phyloP scores from a whole-genome alignment of 2,888 invertebrate species.

The Apoderus coryli region DNA sequence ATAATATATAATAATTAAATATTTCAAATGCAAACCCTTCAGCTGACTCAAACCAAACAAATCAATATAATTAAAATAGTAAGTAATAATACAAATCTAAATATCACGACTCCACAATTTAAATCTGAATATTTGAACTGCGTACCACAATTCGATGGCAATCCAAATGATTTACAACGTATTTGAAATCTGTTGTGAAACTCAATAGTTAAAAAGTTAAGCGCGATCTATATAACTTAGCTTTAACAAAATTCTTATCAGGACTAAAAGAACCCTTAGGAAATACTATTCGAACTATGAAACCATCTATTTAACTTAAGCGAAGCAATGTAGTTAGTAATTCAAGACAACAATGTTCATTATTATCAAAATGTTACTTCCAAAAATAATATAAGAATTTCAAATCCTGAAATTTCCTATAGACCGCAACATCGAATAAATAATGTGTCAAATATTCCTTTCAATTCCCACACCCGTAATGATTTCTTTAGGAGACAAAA shows the following conservation, averaged over 20 bases:
- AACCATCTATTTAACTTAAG: too few relatives aligned
- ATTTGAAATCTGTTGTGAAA: too few relatives aligned
- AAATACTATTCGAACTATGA: too few relatives aligned
- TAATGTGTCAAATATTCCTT: neutral
- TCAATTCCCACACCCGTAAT: neutral
- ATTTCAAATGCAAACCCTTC: too few relatives aligned
- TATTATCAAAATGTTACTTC: constrained; percentile 1
- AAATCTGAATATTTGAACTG: constrained; percentile 3
- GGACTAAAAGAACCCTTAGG: constrained; percentile 1
- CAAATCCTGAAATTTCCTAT: neutral
- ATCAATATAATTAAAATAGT: too few relatives aligned
- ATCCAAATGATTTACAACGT: neutral
- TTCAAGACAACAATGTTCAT: neutral
- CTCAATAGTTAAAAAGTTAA: neutral
- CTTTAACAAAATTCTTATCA: constrained; percentile 1
- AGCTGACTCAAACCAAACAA: constrained; percentile 3
- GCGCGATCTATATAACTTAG: constrained; percentile 1
- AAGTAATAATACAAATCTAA: too few relatives aligned
- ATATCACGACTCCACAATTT: too few relatives aligned
- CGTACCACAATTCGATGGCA: constrained; percentile 3
- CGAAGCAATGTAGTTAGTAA: constrained; percentile 1
- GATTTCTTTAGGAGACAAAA: neutral
- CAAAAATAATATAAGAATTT: neutral
- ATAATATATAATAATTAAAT: too few relatives aligned
- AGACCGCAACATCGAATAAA: neutral